These are phyloP conservation scores for Sanderia malayensis DNA, from an alignment of 30 jellyfish, hydroid and myxozoan species.

Conservation along the genomic window DNA sequence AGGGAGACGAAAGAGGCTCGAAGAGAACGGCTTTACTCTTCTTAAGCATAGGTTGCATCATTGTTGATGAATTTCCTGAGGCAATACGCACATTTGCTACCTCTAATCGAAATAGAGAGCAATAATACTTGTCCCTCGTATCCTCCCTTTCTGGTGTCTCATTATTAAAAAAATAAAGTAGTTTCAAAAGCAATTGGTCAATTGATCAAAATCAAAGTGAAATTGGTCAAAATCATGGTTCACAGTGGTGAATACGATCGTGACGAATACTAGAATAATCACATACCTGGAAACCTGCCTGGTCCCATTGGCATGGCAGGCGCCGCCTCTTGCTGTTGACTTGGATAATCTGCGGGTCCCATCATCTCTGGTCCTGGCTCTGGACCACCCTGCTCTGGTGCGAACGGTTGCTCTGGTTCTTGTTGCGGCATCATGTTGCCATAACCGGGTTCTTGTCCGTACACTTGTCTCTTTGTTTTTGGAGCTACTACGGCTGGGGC, in stretches of 20 bases:
- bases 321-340: constrained; percentile 28
- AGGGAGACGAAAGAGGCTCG: too few species aligned
- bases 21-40: too few species aligned
- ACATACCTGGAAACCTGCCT: constrained; percentile 42
- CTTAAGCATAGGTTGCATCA: too few species aligned
- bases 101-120: neutral
- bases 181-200: neutral
- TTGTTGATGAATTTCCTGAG: too few species aligned
- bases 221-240: neutral
- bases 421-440: constrained; percentile 57
- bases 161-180: too few species aligned
- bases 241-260: too few species aligned
- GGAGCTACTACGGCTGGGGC: constrained; percentile 26
- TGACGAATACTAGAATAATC: neutral
- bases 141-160: neutral
- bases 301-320: constrained; percentile 36
- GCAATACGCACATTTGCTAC: too few species aligned
- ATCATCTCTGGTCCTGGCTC: constrained; percentile 71
- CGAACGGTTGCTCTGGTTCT: constrained; percentile 33
- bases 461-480: constrained; percentile 69
- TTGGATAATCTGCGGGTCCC: constrained; percentile 55
- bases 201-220: neutral
- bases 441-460: constrained; percentile 47
- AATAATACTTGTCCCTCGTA: neutral
- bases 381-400: constrained; percentile 42